Evolutionary conservation across 2,888 invertebrate species (phyloP).

Genomic region (Cephus pulcher): DNA sequence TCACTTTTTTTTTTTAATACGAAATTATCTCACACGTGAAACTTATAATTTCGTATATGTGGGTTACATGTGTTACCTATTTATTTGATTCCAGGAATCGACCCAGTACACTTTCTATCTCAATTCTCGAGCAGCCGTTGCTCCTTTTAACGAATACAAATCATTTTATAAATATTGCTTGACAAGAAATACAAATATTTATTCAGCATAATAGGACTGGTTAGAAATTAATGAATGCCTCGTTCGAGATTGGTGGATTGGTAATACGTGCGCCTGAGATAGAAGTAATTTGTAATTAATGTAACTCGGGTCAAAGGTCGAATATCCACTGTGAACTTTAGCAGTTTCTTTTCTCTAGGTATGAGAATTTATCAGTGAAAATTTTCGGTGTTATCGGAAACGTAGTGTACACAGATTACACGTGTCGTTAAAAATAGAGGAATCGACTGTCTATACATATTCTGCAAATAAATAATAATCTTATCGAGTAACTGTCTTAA

Average conservation of each 20-base stretch:
- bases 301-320: not conserved
- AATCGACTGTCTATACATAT: not conserved
- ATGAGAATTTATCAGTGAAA: not conserved
- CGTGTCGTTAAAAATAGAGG: not conserved
- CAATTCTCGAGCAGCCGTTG: not conserved
- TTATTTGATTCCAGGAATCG: not conserved
- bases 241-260: not conserved
- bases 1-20: not conserved
- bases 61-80: slow-evolving; percentile 5
- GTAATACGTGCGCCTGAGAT: not conserved
- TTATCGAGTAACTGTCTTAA: not conserved
- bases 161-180: not conserved
- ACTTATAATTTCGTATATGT: not conserved
- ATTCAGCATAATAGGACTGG: not conserved
- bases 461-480: not conserved
- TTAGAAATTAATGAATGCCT: not conserved
- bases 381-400: not conserved
- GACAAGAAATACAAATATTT: not conserved
- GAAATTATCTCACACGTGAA: not conserved
- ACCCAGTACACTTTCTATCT: not conserved
- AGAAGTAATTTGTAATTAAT: not conserved
- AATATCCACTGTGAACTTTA: not conserved
- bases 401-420: not conserved
- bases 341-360: not conserved
- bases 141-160: not conserved